These are phyloP conservation scores for Spialia ferax DNA, from an alignment of 2,888 invertebrate genomes.

Conservation along the genomic window DNA sequence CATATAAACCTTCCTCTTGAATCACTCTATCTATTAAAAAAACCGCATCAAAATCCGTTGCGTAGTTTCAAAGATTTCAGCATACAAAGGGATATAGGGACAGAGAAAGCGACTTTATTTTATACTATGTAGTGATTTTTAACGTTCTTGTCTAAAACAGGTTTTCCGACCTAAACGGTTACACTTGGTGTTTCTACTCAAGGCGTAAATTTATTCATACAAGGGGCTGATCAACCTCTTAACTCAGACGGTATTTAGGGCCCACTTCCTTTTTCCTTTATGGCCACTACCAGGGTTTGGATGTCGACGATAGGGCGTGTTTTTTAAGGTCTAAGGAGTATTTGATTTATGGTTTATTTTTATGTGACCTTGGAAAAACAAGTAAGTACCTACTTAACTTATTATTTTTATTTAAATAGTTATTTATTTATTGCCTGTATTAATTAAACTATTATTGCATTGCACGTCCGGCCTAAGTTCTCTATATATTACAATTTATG, in stretches of 20 bases:
- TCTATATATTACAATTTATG: too few species aligned
- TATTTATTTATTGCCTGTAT: too few species aligned
- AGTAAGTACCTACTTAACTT: too few species aligned
- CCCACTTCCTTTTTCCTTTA: slow-evolving; percentile 81
- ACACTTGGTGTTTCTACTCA: slow-evolving; percentile 25
- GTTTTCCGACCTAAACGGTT: slow-evolving; percentile 2
- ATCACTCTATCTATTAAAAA: too few species aligned
- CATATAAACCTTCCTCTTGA: too few species aligned
- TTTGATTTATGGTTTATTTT: slow-evolving; percentile 1
- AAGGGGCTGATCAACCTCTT: slow-evolving; percentile 71
- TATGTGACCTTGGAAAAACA: slow-evolving; percentile 2
- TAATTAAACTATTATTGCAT: too few species aligned
- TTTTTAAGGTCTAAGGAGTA: slow-evolving; percentile 19
- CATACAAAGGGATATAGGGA: too few species aligned
- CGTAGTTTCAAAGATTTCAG: too few species aligned
- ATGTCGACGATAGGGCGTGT: slow-evolving; percentile 38
- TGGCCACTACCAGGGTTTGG: slow-evolving; percentile 57
- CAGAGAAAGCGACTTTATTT: too few species aligned
- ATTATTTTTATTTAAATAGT: background rate
- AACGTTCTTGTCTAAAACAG: background rate
- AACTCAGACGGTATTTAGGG: slow-evolving; percentile 79
- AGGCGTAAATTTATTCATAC: slow-evolving; percentile 81
- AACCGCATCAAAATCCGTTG: too few species aligned
- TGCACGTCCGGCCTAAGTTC: too few species aligned
- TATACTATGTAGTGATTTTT: too few species aligned